Base-by-base conservation (phyloP, 1,140 invertebrate species). In the Zophobas morio region DNA sequence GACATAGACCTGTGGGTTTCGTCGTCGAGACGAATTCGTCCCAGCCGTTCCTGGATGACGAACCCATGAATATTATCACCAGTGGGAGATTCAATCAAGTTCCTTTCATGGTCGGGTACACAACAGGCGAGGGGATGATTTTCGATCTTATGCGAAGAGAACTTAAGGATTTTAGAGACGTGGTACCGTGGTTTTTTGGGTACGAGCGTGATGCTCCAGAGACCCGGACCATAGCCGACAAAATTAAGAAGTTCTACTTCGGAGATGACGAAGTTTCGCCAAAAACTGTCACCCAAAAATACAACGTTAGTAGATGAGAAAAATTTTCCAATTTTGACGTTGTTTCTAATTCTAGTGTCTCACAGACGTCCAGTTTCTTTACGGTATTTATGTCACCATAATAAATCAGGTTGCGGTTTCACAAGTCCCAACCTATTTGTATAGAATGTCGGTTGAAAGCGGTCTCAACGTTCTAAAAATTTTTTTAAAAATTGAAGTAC, bases 201-300 rank as follows among this genome's bases (percentile, higher is more conserved):
- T 34, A 53, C 6, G 6, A 77, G 66, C 20, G 40, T 79, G 63
- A 70, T 8, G 37, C 34, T 60, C 35, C 36, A 0, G 56, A 60
- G 37, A 36, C 34, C n/a, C n/a, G 37, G 8, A 39, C 56, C 6
- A 36, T 60, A n/a, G 56, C 56, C 35, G 36, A 60, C 35, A 36
- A 60, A 60, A 60, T 60, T 6, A 60, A n/a, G 36, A 37, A 6
- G 1, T 60, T 60, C 8, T 60, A 60, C 37, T 60, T 36, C 56
- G 56, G 56, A 1, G 35, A 33, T 60, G 56, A 60, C 2, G 56
- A 60, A 60, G n/a, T 33, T 33, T 33, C 49, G 40, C 78, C 66
- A 6, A 73, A 47, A 47, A 71, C 70, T 39, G 46, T 76, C 32
- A 39, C 3, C 4, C 35, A 60, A 37, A 60, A 33, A 39, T 35